phyloP scores from a whole-genome alignment of 2,888 invertebrate genomes.

The Amaurobius ferox region DNA sequence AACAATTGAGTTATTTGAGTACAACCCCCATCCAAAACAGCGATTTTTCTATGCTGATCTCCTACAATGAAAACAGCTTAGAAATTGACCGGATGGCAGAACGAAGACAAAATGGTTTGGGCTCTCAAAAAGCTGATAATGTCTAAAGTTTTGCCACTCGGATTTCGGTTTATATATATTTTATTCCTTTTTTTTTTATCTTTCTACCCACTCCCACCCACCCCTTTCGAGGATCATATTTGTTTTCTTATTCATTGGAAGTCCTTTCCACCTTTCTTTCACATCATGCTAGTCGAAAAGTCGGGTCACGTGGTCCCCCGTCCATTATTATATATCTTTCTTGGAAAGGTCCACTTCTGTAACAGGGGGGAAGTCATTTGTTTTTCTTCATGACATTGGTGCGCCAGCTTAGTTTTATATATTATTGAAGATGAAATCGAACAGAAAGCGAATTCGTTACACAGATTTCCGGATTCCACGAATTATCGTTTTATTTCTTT shows the following conservation, averaged over 20 bases:
- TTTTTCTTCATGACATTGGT: conserved; percentile 35
- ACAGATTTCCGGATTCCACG: conserved; percentile 54
- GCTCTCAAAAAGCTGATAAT: conserved; percentile 64
- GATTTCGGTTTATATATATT: conserved; percentile 47
- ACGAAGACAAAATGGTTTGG: conserved; percentile 58
- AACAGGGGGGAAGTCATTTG: conserved; percentile 10
- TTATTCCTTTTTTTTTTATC: conserved; percentile 2
- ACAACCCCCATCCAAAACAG: conserved; percentile 13
- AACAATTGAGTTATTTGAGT: conserved; percentile 26
- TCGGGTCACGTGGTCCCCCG: conserved; percentile 49
- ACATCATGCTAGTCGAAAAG: conserved; percentile 36
- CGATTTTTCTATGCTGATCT: background rate
- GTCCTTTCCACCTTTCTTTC: conserved; percentile 20
- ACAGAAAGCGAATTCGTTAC: conserved; percentile 41
- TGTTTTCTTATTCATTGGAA: conserved; percentile 60
- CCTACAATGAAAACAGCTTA: conserved; percentile 29
- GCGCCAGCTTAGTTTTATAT: conserved; percentile 54
- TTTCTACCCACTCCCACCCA: background rate
- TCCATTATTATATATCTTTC: conserved; percentile 35
- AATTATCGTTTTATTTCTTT: conserved; percentile 59
- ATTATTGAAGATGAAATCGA: conserved; percentile 47
- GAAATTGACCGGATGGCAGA: conserved; percentile 47
- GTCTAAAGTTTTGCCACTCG: conserved; percentile 58
- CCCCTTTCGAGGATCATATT: conserved; percentile 37
- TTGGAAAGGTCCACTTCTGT: conserved; percentile 47